Conservation (phyloP, 2,113 vertebrate genomes). For the Datnioides undecimradiatus region DNA sequence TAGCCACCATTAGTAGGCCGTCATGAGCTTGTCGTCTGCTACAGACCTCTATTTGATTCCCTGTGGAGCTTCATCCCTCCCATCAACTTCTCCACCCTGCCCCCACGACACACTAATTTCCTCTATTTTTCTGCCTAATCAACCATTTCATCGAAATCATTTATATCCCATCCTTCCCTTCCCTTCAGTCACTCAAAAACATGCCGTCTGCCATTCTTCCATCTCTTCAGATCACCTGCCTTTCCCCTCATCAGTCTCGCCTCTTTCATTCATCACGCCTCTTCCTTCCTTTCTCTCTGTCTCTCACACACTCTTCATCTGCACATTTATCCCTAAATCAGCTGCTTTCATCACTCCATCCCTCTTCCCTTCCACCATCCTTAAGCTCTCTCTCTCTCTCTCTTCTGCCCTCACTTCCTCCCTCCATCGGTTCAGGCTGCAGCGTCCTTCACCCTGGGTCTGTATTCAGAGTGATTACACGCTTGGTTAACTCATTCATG, state of each 20-base stretch:
- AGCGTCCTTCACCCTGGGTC: slow-evolving; percentile 53
- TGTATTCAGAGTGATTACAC: slow-evolving; percentile 67
- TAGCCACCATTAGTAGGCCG: slow-evolving; percentile 11
- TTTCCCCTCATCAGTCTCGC: slow-evolving; percentile 31
- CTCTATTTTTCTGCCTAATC: slow-evolving; percentile 22
- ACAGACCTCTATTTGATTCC: slow-evolving; percentile 30
- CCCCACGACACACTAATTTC: slow-evolving; percentile 29
- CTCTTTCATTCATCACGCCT: slow-evolving; percentile 14
- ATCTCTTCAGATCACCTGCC: neutral
- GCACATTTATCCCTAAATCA: slow-evolving; percentile 36
- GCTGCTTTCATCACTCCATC: slow-evolving; percentile 6
- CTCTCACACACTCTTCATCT: no score
- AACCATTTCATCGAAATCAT: slow-evolving; percentile 37
- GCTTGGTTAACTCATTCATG: slow-evolving; percentile 70
- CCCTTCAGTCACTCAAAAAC: neutral
- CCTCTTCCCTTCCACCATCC: slow-evolving; percentile 26
- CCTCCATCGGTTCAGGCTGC: slow-evolving; percentile 20
- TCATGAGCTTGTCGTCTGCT: slow-evolving; percentile 21
- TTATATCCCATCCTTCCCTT: slow-evolving; percentile 21
- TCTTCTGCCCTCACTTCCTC: slow-evolving; percentile 6
- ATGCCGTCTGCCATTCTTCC: neutral
- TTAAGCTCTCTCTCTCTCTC: neutral
- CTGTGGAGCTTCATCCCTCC: slow-evolving; percentile 30
- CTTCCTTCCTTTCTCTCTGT: neutral
- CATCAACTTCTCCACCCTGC: neutral